Conservation (phyloP, 2,888 invertebrate species). For the Ganaspis brasiliensis region DNA sequence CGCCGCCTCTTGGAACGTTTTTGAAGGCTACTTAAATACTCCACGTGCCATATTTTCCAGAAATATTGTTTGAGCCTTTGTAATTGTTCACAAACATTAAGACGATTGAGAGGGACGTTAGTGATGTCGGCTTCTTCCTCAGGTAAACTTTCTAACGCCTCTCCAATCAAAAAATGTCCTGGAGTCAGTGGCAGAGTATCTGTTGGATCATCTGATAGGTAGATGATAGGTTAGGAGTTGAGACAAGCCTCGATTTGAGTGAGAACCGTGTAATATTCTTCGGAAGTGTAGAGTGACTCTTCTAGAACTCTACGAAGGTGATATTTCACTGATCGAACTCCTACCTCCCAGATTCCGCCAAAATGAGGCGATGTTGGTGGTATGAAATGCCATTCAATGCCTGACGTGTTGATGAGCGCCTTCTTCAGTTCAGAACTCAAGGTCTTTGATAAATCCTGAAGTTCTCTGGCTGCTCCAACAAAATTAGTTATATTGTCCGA, state of each 20-base stretch:
- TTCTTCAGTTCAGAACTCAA: background rate
- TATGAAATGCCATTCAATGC: constrained; percentile 66
- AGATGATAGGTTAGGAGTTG: constrained; percentile 67
- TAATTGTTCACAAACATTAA: constrained; percentile 62
- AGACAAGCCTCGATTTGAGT: constrained; percentile 66
- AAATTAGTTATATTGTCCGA: background rate
- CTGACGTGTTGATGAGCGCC: background rate
- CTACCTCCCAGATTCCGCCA: constrained; percentile 71
- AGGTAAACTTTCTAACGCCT: constrained; percentile 57
- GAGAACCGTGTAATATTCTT: constrained; percentile 66
- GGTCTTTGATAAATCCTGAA: background rate
- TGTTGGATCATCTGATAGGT: constrained; percentile 60
- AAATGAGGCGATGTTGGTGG: constrained; percentile 67
- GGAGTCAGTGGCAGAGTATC: constrained; percentile 67
- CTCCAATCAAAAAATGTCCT: constrained; percentile 70
- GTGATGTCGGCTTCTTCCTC: constrained; percentile 52
- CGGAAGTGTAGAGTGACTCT: constrained; percentile 60
- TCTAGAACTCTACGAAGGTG: constrained; percentile 62
- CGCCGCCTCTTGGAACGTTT: constrained; percentile 61
- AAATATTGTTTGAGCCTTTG: constrained; percentile 61
- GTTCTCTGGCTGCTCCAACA: background rate
- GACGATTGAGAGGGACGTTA: constrained; percentile 57
- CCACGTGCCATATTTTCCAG: constrained; percentile 61
- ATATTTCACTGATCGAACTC: constrained; percentile 67
- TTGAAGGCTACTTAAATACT: constrained; percentile 62